phyloP scores from a whole-genome alignment of 2,888 invertebrate species.

The Eristalis pertinax region DNA sequence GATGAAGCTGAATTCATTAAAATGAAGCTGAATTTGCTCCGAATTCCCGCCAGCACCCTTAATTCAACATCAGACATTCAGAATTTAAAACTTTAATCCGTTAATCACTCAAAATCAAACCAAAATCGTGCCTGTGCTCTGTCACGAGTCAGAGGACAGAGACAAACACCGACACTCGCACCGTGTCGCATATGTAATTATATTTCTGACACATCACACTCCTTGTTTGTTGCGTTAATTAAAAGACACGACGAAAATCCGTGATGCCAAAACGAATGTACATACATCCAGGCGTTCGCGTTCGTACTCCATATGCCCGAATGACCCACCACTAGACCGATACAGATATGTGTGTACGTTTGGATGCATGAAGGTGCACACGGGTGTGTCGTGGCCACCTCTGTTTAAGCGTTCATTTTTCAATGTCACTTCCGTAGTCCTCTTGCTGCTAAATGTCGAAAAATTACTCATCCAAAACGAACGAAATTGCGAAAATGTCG shows the following conservation, averaged over 20 bases:
- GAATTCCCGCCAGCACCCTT: too few relatives aligned
- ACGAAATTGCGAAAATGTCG: slow-evolving; percentile 69
- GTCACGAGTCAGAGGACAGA: background rate
- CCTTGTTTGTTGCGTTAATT: slow-evolving; percentile 51
- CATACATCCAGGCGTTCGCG: background rate
- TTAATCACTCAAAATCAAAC: background rate
- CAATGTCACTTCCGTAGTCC: slow-evolving; percentile 53
- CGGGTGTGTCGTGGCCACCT: background rate
- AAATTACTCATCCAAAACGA: slow-evolving; percentile 69
- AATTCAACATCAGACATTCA: background rate
- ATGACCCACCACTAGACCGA: background rate
- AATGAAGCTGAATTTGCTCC: background rate
- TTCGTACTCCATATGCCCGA: background rate
- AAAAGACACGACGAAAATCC: slow-evolving; percentile 45
- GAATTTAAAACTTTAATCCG: background rate
- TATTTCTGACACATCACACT: background rate
- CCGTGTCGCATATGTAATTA: background rate
- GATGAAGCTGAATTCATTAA: background rate
- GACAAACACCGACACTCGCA: background rate
- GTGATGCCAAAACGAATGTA: slow-evolving; percentile 43
- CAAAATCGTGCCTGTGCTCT: background rate
- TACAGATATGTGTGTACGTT: too few relatives aligned
- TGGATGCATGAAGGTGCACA: background rate
- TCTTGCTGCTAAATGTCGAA: slow-evolving; percentile 60
- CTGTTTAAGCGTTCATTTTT: slow-evolving; percentile 62